A percentile compares a stretch with the other conserved stretches of the same genome.
These are phyloP conservation scores for Malurus cyaneus DNA, from an alignment of 2,113 vertebrate species.

Conservation along the genomic window DNA sequence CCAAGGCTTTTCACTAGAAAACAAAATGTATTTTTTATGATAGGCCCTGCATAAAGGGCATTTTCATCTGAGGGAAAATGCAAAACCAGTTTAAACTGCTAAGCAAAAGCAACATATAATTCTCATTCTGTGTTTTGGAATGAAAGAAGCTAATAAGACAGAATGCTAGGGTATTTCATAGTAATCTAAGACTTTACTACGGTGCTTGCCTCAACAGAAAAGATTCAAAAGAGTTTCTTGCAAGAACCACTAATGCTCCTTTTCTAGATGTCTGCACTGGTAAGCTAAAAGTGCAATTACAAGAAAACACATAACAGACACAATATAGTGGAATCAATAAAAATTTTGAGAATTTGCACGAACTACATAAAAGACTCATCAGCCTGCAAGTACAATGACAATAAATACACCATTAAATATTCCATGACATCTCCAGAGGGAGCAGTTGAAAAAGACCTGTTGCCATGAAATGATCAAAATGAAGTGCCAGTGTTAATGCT, in stretches of 20 bases:
- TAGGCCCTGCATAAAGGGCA: neutral
- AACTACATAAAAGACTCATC: neutral
- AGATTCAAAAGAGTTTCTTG: neutral
- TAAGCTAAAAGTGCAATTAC: neutral
- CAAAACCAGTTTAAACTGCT: neutral
- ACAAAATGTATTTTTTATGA: neutral
- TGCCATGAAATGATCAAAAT: neutral
- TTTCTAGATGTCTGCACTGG: neutral
- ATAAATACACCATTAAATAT: neutral
- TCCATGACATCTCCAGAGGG: neutral
- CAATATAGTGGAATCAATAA: neutral
- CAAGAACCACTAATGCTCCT: neutral
- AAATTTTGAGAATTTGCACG: neutral
- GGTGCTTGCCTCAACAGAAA: neutral
- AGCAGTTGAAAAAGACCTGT: neutral
- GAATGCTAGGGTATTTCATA: neutral
- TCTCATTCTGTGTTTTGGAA: neutral
- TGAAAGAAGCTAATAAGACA: neutral
- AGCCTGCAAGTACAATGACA: neutral
- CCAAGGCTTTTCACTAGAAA: neutral
- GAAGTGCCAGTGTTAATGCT: neutral
- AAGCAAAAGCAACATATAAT: neutral
- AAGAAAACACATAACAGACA: neutral
- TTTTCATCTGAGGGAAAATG: neutral
- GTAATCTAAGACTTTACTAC: neutral